Evolutionary conservation across 2,113 vertebrate genomes (phyloP), one percentile per base, ranked within the genome.

Genomic region (Mirounga angustirostris): DNA sequence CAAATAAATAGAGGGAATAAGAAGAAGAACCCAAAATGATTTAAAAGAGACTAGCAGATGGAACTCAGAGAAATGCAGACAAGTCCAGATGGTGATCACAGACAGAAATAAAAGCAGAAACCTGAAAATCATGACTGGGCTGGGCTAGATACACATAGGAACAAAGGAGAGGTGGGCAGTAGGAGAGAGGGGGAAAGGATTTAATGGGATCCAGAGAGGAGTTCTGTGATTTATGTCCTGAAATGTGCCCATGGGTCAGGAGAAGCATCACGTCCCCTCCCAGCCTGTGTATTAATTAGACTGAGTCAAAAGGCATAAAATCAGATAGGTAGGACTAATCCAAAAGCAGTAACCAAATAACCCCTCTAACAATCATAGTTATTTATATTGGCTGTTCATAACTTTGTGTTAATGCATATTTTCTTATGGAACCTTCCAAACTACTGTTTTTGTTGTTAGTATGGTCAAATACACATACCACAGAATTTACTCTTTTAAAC

Each of bases 101-200:
- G 33, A 88, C 43, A 58, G 21, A 97, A 69, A n/a, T 52, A 43
- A 50, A 95, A 73, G 28, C 43, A 92, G 93, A 95, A 15, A 24
- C 2, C 13, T 56, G 3, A 2, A 83, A 69, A 24, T 40, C 3
- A 56, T 74, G 11, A 18, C 33, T n/a, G 1, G 9, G 14, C 52
- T 33, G 7, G 12, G 28, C 21, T 86, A 26, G 14, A 58, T 71
- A 79, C 28, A 69, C 30, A 59, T 5, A 79, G 81, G 61, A 65
- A 52, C 67, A 74, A 22, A 54, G 30, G 11, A 65, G 13, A 43
- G 5, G 15, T 33, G 24, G 36, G 16, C 13, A 67, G 14, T 1
- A 54, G 76, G 69, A 69, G 13, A 26, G 1, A 16, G n/a, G 8
- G 7, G 8, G 0, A 19, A 69, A 79, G 8, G 15, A 59, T 24